phyloP scores from a whole-genome alignment of 2,797 vertebrate species.

The Acipenser oxyrinchus region DNA sequence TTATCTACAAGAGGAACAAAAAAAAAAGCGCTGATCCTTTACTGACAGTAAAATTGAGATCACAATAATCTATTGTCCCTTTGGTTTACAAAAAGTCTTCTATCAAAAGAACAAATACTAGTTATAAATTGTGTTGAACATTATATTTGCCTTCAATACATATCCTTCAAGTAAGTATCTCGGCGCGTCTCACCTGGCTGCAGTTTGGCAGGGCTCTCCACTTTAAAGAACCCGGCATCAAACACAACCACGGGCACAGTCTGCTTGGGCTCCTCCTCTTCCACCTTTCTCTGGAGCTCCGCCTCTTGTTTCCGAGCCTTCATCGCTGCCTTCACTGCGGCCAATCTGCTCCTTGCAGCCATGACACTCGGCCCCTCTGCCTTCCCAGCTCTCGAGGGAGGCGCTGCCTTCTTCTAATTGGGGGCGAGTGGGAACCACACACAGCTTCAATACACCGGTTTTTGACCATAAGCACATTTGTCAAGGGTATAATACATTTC shows the following conservation, averaged over 20 bases:
- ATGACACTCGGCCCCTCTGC: conserved; percentile 38
- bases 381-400: not conserved
- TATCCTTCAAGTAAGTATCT: not conserved
- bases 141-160: not conserved
- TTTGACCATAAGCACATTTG: not conserved
- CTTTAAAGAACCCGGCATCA: conserved; percentile 77
- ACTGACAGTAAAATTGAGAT: not conserved
- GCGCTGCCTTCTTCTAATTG: conserved; percentile 38
- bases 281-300: conserved; percentile 7
- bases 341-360: conserved; percentile 70
- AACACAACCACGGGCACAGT: conserved; percentile 58
- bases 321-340: conserved; percentile 78
- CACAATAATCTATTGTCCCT: not conserved
- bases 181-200: conserved; percentile 55
- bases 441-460: not conserved
- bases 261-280: conserved; percentile 14
- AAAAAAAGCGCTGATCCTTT: conserved; percentile 17
- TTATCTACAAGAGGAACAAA: too few relatives aligned
- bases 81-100: too few relatives aligned
- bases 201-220: conserved; percentile 76
- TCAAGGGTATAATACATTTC: too few relatives aligned
- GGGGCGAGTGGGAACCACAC: not conserved
- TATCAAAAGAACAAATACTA: not conserved
- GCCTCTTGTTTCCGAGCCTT: conserved; percentile 55
- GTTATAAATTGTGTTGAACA: not conserved